These are phyloP conservation scores for Panurus biarmicus DNA, from an alignment of 2,113 vertebrate genomes.

Conservation along the genomic window DNA sequence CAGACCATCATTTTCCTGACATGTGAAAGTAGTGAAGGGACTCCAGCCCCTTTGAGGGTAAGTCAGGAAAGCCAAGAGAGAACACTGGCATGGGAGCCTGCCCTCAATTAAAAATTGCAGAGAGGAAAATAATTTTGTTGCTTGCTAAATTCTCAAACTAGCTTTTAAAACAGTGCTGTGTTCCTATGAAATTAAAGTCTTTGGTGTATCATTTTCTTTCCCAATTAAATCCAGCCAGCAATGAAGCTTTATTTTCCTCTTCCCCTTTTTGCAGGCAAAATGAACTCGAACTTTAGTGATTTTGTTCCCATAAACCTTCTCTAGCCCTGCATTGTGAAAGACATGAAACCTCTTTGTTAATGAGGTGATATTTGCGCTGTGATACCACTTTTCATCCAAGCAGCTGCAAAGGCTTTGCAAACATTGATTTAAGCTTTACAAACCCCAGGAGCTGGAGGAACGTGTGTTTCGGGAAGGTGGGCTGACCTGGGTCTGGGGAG, in stretches of 20 bases:
- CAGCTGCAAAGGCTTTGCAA: slow-evolving; percentile 9
- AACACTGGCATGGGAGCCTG: background rate
- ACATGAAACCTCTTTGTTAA: slow-evolving; percentile 25
- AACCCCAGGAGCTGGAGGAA: background rate
- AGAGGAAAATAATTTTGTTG: background rate
- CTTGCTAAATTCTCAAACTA: background rate
- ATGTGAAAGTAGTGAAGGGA: background rate
- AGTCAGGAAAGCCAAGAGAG: background rate
- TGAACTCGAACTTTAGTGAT: background rate
- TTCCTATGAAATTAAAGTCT: background rate
- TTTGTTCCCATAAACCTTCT: background rate
- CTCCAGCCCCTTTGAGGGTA: background rate
- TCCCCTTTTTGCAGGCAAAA: background rate
- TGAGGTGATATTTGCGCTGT: background rate
- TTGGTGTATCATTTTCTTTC: background rate
- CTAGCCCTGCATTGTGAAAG: background rate
- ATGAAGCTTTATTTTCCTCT: background rate
- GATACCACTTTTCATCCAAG: background rate
- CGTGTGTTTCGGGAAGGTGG: background rate
- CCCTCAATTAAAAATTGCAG: background rate
- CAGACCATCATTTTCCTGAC: background rate
- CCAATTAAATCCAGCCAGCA: background rate
- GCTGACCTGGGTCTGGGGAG: background rate
- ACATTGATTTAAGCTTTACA: slow-evolving; percentile 22
- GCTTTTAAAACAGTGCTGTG: background rate